A percentile compares a stretch with the other conserved stretches of the same genome.
Evolutionary conservation across 2,113 vertebrate genomes (phyloP).

Genomic region (Nothobranchius kuhntae): DNA sequence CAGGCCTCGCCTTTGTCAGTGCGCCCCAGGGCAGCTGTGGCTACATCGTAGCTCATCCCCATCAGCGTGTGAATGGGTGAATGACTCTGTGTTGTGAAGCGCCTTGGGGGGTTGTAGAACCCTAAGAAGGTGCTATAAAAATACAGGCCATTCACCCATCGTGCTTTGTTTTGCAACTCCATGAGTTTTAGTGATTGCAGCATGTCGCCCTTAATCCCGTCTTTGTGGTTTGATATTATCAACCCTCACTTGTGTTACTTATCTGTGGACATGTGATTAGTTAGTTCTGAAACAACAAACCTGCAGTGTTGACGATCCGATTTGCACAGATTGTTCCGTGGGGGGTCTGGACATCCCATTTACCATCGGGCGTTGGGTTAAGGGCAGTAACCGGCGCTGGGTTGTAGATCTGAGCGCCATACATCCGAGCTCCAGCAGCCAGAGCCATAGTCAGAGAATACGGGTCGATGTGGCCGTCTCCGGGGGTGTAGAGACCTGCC

Average conservation of each 20-base stretch:
- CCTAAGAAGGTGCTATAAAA: too few relatives aligned
- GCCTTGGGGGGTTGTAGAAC: too few relatives aligned
- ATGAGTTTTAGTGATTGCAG: too few relatives aligned
- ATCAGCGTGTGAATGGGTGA: too few relatives aligned
- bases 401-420: constrained; percentile 91
- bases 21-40: too few relatives aligned
- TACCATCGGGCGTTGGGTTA: constrained; percentile 81
- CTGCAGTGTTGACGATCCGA: constrained; percentile 91
- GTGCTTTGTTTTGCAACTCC: too few relatives aligned
- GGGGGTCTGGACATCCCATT: constrained; percentile 91
- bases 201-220: background rate
- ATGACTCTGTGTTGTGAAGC: too few relatives aligned
- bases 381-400: constrained; percentile 86
- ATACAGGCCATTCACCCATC: too few relatives aligned
- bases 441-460: constrained; percentile 98
- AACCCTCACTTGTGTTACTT: background rate
- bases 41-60: too few relatives aligned
- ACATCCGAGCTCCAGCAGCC: constrained; percentile 94
- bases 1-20: too few relatives aligned
- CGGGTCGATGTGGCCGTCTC: constrained; percentile 97
- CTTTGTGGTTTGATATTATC: background rate
- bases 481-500: constrained; percentile 93
- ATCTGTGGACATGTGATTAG: background rate
- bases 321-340: constrained; percentile 87
- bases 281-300: constrained; percentile 66